Conservation (phyloP, 2,888 invertebrate genomes). For the Paralinhomoeus sp. region DNA sequence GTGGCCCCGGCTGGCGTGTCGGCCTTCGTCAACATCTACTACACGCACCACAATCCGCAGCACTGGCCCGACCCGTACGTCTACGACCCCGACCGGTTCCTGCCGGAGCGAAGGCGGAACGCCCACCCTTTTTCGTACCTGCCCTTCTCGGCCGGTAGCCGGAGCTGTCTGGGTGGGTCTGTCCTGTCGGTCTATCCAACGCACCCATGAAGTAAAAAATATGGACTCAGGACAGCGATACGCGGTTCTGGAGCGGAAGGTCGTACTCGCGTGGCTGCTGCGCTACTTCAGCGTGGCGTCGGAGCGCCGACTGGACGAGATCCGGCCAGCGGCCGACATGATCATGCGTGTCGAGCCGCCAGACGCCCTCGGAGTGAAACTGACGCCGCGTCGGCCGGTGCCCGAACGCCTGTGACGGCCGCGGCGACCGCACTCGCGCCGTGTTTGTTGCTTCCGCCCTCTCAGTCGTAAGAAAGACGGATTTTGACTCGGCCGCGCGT, state of each 20-base stretch:
- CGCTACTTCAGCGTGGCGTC: constrained; percentile 25
- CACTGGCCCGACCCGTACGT: constrained; percentile 29
- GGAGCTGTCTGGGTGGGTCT: constrained; percentile 31
- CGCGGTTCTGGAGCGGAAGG: constrained; percentile 31
- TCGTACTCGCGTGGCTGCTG: constrained; percentile 27
- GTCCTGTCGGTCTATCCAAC: background rate
- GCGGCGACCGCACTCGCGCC: too few species aligned
- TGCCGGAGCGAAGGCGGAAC: constrained; percentile 22
- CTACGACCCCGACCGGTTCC: constrained; percentile 31
- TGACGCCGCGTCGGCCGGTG: constrained; percentile 12
- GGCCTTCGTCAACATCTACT: constrained; percentile 16
- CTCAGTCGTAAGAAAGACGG: too few species aligned
- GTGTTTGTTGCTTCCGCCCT: too few species aligned
- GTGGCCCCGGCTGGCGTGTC: constrained; percentile 24
- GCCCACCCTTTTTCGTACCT: constrained; percentile 30
- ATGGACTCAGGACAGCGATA: constrained; percentile 26
- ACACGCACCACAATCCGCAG: constrained; percentile 26
- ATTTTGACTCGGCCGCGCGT: too few species aligned
- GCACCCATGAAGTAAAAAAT: background rate
- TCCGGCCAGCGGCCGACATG: constrained; percentile 26
- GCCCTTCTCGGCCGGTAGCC: constrained; percentile 31
- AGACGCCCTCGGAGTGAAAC: constrained; percentile 23
- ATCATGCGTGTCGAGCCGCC: constrained; percentile 29
- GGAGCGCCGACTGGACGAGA: constrained; percentile 11
- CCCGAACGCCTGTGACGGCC: too few species aligned